Conservation (phyloP, 2,797 vertebrate species). For the Neosilurus hyrtlii region DNA sequence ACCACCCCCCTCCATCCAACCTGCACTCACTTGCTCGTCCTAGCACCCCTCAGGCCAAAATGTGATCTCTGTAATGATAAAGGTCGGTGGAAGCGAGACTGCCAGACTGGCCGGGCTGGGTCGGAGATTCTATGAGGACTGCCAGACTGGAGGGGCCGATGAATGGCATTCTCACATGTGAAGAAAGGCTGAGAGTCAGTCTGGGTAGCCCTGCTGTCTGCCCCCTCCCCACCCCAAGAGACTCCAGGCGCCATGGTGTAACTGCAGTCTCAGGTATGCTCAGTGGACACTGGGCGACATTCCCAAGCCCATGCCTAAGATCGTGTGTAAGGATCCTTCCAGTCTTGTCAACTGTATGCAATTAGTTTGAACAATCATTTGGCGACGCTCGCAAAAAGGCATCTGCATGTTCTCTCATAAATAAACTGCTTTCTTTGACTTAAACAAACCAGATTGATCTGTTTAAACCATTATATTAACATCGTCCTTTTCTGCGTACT, state of each 20-base stretch:
- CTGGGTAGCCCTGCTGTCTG: constrained; percentile 69
- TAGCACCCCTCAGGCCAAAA: constrained; percentile 62
- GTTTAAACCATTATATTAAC: constrained; percentile 28
- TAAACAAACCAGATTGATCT: constrained; percentile 34
- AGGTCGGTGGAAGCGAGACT: constrained; percentile 65
- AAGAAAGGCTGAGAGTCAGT: constrained; percentile 73
- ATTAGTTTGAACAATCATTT: constrained; percentile 35
- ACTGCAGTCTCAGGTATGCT: constrained; percentile 90
- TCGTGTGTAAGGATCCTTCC: constrained; percentile 57
- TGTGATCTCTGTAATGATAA: constrained; percentile 68
- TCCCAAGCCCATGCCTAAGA: constrained; percentile 73
- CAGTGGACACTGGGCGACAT: constrained; percentile 72
- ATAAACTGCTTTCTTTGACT: constrained; percentile 48
- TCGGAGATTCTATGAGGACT: constrained; percentile 65
- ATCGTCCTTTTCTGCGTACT: constrained; percentile 36
- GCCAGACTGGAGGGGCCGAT: constrained; percentile 62
- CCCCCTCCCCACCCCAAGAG: constrained; percentile 67
- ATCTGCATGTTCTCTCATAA: constrained; percentile 26
- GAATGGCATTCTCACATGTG: constrained; percentile 74
- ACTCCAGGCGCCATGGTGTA: constrained; percentile 83
- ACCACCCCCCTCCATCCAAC: constrained; percentile 32
- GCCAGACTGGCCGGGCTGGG: constrained; percentile 64
- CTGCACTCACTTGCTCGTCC: constrained; percentile 38
- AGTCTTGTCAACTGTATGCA: constrained; percentile 45
- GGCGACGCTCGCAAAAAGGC: constrained; percentile 7